Percentiles rank a stretch among this genome's conserved stretches.
Evolutionary conservation across 2,113 vertebrate species (phyloP).

Genomic region (Catharus fuscescens): DNA sequence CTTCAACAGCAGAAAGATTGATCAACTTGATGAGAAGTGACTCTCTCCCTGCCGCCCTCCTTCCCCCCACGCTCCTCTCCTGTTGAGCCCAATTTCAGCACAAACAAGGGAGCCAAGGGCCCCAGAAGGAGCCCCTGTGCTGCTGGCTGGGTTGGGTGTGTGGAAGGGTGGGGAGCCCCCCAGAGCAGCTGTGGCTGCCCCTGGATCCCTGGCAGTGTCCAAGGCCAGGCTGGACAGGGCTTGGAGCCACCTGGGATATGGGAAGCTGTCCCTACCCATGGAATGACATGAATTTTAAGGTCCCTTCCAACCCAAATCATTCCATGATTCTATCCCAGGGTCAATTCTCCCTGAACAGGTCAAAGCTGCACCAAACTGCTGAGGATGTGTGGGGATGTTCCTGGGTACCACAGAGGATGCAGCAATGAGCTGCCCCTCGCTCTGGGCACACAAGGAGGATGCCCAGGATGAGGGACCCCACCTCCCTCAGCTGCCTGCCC

Average conservation of each 20-base stretch:
- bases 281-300: neutral
- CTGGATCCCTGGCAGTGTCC: neutral
- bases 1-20: constrained; percentile 70
- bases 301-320: neutral
- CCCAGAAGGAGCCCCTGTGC: neutral
- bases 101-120: neutral
- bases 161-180: fast-evolving
- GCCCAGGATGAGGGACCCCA: neutral
- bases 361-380: neutral
- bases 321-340: neutral
- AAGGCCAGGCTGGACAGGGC: fast-evolving
- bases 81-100: neutral
- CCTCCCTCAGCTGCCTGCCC: neutral
- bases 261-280: neutral
- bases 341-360: neutral
- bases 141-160: neutral
- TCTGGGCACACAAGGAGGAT: neutral
- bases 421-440: fast-evolving
- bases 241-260: fast-evolving
- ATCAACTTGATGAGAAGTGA: constrained; percentile 65
- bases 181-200: neutral
- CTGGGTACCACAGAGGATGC: neutral
- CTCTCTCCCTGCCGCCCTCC: neutral
- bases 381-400: fast-evolving
- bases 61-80: neutral